Conservation (phyloP, 2,113 vertebrate genomes). For the Erpornis zantholeuca region DNA sequence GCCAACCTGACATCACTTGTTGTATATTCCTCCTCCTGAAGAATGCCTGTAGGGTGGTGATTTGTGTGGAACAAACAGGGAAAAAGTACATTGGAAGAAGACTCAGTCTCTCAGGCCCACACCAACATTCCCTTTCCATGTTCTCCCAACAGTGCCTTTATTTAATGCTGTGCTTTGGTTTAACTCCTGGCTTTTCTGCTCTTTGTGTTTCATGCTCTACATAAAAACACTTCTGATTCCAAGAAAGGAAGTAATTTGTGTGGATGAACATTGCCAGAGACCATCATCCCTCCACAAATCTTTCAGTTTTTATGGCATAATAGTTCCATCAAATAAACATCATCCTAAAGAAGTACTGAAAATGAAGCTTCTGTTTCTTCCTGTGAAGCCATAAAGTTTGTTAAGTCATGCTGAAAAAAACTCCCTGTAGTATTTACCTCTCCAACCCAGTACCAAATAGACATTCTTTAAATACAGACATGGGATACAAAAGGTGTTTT, state of each 20-base stretch:
- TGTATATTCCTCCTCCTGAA: not conserved
- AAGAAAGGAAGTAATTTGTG: not conserved
- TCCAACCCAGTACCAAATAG: not conserved
- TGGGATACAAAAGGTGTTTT: not conserved
- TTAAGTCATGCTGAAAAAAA: not conserved
- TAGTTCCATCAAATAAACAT: not conserved
- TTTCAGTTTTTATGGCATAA: not conserved
- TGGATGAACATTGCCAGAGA: not conserved
- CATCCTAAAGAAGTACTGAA: not conserved
- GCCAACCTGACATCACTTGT: not conserved
- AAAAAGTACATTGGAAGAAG: not conserved
- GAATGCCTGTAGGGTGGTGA: not conserved
- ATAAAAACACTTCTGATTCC: not conserved
- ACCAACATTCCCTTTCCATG: not conserved
- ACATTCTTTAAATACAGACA: not conserved
- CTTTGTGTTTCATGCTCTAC: not conserved
- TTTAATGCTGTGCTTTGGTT: not conserved
- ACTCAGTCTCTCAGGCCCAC: not conserved
- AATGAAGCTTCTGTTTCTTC: not conserved
- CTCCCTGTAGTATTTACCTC: not conserved
- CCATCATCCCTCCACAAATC: not conserved
- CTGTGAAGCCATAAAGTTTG: not conserved
- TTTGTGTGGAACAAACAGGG: not conserved
- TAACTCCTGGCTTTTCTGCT: not conserved
- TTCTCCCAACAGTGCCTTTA: not conserved